Base-by-base conservation (phyloP, 2,797 vertebrate species). In the Triplophysa bombifrons region DNA sequence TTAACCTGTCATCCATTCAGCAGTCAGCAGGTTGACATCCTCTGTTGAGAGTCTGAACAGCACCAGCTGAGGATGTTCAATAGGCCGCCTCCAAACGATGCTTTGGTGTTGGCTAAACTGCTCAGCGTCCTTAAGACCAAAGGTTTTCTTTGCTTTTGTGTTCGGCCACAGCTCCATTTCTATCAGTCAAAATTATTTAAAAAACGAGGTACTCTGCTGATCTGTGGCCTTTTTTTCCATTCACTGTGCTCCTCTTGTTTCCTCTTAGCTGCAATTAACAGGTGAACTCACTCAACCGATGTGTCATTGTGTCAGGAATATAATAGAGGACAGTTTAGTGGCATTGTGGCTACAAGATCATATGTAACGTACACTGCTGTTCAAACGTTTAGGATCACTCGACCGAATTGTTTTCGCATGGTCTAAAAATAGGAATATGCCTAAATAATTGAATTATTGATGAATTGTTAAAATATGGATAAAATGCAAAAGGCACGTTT, bases 1-100 rank as follows among this genome's bases (percentile, higher is more conserved):
- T 81, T 84, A 77, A 85, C 82, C 69, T 38, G 5, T 76, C 88
- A 70, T 82, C 91, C 89, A 84, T 89, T 83, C 87, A 89, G 86
- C 88, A 90, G 88, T 90, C 91, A 88, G 88, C 91, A 90, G 89
- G 88, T 88, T 90, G 89, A 89, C 91, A 89, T 90, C 86, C 89
- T 88, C 85, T 53, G 70, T 88, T 90, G 78, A 83, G 88, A 89
- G 74, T 81, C 85, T 80, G 85, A 2, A 46, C 81, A 22, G 75
- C 34, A 46, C 82, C 53, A 51, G 85, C 85, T 76, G 80, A 71
- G 80, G 72, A 65, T 61, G 71, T 82, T 68, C 83, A 87, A 88
- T 88, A 80, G 85, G 65, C 69, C 84, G 80, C 75, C 84, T 78
- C 82, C 74, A 81, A 84, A 87, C 83, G 25, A 82, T 84, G 84